phyloP scores from a whole-genome alignment of 2,797 vertebrate genomes.

The Microcaecilia unicolor region DNA sequence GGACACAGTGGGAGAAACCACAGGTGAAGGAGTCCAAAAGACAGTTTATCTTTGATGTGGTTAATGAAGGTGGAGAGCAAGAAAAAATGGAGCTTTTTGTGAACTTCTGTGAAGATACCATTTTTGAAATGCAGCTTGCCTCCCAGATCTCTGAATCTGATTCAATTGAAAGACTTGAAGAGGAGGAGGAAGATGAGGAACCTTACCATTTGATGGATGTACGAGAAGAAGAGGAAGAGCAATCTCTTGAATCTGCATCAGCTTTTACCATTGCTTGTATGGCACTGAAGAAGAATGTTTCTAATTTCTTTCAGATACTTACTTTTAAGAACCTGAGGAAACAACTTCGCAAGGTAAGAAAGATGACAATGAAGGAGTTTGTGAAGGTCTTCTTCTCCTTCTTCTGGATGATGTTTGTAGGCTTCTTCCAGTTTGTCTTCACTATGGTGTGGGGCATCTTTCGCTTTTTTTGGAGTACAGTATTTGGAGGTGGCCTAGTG shows the following conservation, averaged over 20 bases:
- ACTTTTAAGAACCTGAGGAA: slow-evolving; percentile 79
- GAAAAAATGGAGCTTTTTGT: slow-evolving; percentile 99
- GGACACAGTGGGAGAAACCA: slow-evolving; percentile 98
- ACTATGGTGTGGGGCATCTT: slow-evolving; percentile 82
- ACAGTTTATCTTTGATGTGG: slow-evolving; percentile 96
- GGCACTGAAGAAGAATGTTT: slow-evolving; percentile 69
- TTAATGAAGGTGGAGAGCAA: slow-evolving; percentile 94
- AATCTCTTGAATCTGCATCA: slow-evolving; percentile 70
- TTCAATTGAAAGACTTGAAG: slow-evolving; percentile 64
- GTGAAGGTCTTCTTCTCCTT: slow-evolving; percentile 81
- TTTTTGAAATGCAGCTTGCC: slow-evolving; percentile 97
- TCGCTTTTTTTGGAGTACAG: slow-evolving; percentile 87
- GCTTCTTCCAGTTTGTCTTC: slow-evolving; percentile 75
- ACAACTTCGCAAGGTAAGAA: slow-evolving; percentile 77
- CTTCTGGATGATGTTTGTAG: slow-evolving; percentile 81
- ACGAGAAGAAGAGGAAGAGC: slow-evolving; percentile 60
- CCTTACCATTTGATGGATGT: slow-evolving; percentile 53
- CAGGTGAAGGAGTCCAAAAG: slow-evolving; percentile 97
- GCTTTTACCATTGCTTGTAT: slow-evolving; percentile 81
- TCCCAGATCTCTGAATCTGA: slow-evolving; percentile 94
- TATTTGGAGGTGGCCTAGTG: slow-evolving; percentile 90
- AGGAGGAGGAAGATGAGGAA: slow-evolving; percentile 72
- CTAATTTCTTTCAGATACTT: slow-evolving; percentile 65
- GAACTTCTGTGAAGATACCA: slow-evolving; percentile 97
- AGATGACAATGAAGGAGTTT: slow-evolving; percentile 83